A percentile compares a stretch with the other conserved stretches of the same genome.
Evolutionary conservation across 2,113 vertebrate genomes (phyloP).

Genomic region (Leptobrachium leishanense): DNA sequence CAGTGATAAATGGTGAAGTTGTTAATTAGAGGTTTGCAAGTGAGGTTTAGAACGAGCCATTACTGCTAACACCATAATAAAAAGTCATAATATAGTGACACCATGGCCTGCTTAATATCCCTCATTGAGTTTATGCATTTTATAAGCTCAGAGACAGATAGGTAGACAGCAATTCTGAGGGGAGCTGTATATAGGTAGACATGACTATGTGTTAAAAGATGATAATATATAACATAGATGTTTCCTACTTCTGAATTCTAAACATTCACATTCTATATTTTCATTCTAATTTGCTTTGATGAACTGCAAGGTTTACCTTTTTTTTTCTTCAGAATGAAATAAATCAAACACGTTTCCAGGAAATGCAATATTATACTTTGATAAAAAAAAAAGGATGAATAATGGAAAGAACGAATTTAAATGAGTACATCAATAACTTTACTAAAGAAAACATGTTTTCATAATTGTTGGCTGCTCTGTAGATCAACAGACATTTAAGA

Average conservation of each 20-base stretch:
- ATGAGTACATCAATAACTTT: constrained; percentile 38
- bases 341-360: background rate
- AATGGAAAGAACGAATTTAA: constrained; percentile 22
- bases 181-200: no score
- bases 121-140: no score
- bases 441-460: constrained; percentile 16
- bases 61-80: no score
- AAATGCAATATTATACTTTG: constrained; percentile 17
- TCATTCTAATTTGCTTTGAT: background rate
- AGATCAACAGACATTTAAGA: constrained; percentile 18
- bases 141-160: no score
- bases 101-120: no score
- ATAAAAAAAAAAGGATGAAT: constrained; percentile 33
- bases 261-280: background rate
- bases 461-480: constrained; percentile 18
- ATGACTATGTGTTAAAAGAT: no score
- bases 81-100: no score
- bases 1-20: no score
- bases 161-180: no score
- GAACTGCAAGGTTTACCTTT: background rate
- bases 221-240: no score
- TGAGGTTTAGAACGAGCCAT: no score
- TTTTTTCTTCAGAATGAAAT: background rate
- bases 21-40: no score
- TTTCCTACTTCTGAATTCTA: background rate